Evolutionary conservation across 2,797 vertebrate genomes (phyloP), one percentile per base, ranked within the genome.

Genomic region (Karalla daura): DNA sequence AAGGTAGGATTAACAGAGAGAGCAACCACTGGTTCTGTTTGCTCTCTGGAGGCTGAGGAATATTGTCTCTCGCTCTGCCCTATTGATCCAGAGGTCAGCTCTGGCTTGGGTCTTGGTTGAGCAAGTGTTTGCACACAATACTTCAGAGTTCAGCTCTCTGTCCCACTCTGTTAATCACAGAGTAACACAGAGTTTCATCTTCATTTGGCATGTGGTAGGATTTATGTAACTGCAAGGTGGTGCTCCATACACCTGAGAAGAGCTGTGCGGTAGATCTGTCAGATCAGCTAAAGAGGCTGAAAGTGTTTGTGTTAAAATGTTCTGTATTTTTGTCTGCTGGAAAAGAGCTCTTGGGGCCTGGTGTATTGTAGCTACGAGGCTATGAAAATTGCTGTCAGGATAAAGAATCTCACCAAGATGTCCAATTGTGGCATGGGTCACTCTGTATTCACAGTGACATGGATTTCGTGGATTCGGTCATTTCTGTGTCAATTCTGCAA

Each of bases 61-160:
- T 43, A 25, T 55, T 10, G 14, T 63, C 53, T 68, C 50, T 73
- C 43, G 28, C 28, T 50, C 35, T 39, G 50, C 68, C 37, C 54
- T 71, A 59, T 82, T 73, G 81, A 84, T 81, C 68, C 60, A 18
- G 61, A 81, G 80, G 61, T 72, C 66, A 84, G 41, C 35, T 74
- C 51, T 36, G 58, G 35, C 54, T 69, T 41, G 27, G 28, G 61
- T 64, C 28, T 50, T 44, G 49, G 67, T 65, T 40, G 52, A 80
- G 62, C 14, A 4, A 47, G 35, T 79, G 30, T 52, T 37, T 43
- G 52, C 62, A 58, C 7, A 4, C 46, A 49, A 53, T 27, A 43
- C 37, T 9, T 74, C 23, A 45, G 44, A 74, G 37, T 61, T 66
- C 4, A 61, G 50, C 59, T 63, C 41, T 51, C 25, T 59, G 43